These are phyloP conservation scores for Caenorhabditis inopinata DNA, from an alignment of 1,140 invertebrate species.

Conservation along the genomic window DNA sequence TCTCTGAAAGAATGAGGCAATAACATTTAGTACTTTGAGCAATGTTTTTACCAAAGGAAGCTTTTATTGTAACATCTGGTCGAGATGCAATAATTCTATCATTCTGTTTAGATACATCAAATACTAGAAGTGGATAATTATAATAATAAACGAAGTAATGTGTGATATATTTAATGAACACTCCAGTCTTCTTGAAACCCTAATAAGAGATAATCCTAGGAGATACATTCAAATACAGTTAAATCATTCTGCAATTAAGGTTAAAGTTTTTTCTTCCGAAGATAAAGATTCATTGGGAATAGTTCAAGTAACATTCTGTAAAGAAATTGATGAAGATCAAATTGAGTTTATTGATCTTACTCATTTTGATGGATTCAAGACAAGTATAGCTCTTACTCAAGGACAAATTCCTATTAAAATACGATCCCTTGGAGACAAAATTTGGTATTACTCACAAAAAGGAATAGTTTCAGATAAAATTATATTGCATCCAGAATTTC, in stretches of 20 bases:
- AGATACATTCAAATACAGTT: slow-evolving; percentile 36
- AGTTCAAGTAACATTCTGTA: slow-evolving; percentile 49
- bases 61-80: slow-evolving; percentile 51
- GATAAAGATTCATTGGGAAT: not conserved
- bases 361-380: slow-evolving; percentile 51
- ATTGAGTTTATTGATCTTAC: slow-evolving; percentile 45
- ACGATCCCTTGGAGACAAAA: slow-evolving; percentile 47
- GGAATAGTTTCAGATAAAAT: no score
- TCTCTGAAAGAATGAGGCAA: slow-evolving; percentile 43
- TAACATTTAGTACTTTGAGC: slow-evolving; percentile 42
- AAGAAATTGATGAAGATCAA: slow-evolving; percentile 47
- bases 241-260: slow-evolving; percentile 36
- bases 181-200: slow-evolving; percentile 46
- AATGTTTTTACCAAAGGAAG: slow-evolving; percentile 41
- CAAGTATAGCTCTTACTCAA: not conserved
- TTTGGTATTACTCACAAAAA: slow-evolving; percentile 37
- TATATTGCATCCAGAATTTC: no score
- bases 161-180: slow-evolving; percentile 52
- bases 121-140: slow-evolving; percentile 48
- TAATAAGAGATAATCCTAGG: slow-evolving; percentile 37
- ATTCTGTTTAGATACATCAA: slow-evolving; percentile 50
- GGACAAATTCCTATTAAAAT: slow-evolving; percentile 48
- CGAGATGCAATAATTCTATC: slow-evolving; percentile 46
- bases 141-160: slow-evolving; percentile 45
- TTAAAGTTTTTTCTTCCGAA: not conserved